Evolutionary conservation across 1,140 invertebrate genomes (phyloP).

Genomic region (Pogonus chalceus): DNA sequence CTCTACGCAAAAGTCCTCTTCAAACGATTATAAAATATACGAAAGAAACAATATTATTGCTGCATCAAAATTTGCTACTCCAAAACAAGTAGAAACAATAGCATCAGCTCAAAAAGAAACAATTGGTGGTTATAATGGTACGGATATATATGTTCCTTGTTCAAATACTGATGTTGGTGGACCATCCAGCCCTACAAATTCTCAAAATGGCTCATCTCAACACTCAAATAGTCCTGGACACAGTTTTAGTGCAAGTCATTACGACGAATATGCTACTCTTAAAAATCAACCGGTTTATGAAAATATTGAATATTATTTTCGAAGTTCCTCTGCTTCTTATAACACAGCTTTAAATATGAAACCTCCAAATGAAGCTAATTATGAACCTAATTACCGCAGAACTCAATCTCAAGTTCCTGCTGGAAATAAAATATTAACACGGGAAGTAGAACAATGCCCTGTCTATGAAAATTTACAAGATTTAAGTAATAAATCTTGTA

Average conservation of each 20-base stretch:
- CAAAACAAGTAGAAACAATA: slow-evolving; percentile 55
- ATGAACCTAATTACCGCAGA: slow-evolving; percentile 22
- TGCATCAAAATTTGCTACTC: slow-evolving; percentile 64
- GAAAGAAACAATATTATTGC: slow-evolving; percentile 56
- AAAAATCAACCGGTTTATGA: slow-evolving; percentile 60
- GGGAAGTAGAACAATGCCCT: slow-evolving; percentile 38
- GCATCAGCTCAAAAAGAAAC: slow-evolving; percentile 18
- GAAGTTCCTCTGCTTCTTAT: slow-evolving; percentile 49
- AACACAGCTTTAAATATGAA: slow-evolving; percentile 39
- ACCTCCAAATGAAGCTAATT: not conserved
- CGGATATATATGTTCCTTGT: slow-evolving; percentile 32
- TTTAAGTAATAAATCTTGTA: slow-evolving; percentile 31
- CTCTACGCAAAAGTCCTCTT: slow-evolving; percentile 16
- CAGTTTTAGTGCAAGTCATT: slow-evolving; percentile 36
- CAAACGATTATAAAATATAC: slow-evolving; percentile 49
- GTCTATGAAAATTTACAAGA: slow-evolving; percentile 66
- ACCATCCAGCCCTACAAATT: slow-evolving; percentile 42
- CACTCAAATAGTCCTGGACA: slow-evolving; percentile 52
- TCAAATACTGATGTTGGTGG: slow-evolving; percentile 37
- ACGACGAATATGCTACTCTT: slow-evolving; percentile 25
- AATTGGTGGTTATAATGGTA: slow-evolving; percentile 14
- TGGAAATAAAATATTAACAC: slow-evolving; percentile 36
- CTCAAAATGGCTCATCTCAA: slow-evolving; percentile 48
- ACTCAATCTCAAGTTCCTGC: slow-evolving; percentile 50
- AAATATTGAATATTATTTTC: slow-evolving; percentile 65